A percentile compares a stretch with the other conserved stretches of the same genome.
phyloP scores from a whole-genome alignment of 2,113 vertebrate genomes.

The Pogona vitticeps region DNA sequence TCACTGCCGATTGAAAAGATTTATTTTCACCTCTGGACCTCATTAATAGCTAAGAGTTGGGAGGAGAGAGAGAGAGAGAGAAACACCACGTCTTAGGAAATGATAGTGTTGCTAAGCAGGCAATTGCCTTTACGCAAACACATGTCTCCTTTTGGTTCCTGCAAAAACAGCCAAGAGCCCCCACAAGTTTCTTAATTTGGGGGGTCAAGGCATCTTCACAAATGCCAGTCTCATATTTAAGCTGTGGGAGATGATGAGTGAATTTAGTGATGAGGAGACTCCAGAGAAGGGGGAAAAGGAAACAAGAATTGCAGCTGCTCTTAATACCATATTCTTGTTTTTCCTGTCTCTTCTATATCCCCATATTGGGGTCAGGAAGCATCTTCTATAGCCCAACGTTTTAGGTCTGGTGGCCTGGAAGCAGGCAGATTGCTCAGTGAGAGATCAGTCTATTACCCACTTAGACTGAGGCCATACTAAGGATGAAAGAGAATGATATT shows the following conservation, averaged over 20 bases:
- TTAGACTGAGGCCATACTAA: not conserved
- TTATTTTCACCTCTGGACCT: slow-evolving; percentile 4
- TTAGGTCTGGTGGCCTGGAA: not conserved
- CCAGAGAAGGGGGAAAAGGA: not conserved
- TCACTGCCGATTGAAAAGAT: not conserved
- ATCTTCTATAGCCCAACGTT: not conserved
- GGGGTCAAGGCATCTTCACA: not conserved
- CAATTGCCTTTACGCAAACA: not conserved
- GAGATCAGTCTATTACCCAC: not conserved
- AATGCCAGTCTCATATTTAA: slow-evolving; percentile 24
- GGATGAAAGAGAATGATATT: not conserved
- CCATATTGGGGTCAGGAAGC: too few species aligned
- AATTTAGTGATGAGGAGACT: not conserved
- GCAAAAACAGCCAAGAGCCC: not conserved
- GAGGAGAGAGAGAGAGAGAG: not conserved
- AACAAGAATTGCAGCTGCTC: not conserved
- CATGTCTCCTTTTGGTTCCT: not conserved
- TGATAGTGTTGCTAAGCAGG: not conserved
- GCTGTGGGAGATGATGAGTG: slow-evolving; percentile 8
- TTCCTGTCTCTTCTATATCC: not conserved
- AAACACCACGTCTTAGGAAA: not conserved
- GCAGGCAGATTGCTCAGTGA: not conserved
- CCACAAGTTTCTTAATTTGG: not conserved
- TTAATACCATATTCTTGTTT: not conserved
- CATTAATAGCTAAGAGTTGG: not conserved